Base-by-base conservation (phyloP, 23 tunicate genomes). In the Styela plicata region DNA sequence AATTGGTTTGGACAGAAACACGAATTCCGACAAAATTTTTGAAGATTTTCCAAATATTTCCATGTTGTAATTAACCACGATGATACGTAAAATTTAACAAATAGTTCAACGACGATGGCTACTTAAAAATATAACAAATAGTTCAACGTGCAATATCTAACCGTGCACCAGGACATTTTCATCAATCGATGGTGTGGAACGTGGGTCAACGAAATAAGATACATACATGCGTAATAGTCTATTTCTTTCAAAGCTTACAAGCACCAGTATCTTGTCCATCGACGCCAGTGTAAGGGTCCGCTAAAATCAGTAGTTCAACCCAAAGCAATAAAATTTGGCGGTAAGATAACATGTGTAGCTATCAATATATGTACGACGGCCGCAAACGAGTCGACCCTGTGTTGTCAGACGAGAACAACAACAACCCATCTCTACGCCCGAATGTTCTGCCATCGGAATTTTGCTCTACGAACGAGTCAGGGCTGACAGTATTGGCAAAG, bases 361-460 rank as follows among this genome's bases (percentile, higher is more conserved):
- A 1, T 29, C 31, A 67, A 67, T 67, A 67, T 67, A 25, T 67
- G 71, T 67, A 25, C 24, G 31, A 67, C 22, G 71, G 32, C 57
- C 57, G 13, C 30, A 67, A 67, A 67, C 31, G 71, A 13, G 71
- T 29, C 30, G 71, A 67, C 71, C 71, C 71, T 1, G 71, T 67
- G 13, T 29, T 67, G 71, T 67, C 71, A 67, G 31, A 67, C 71
- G 71, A 29, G 19, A 67, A 67, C 22, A 67, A 67, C 71, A 67
- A 67, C 71, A 67, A 67, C 71, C 30, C 71, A 67, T 27, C 31
- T 29, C 71, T 29, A 67, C 71, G 30, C 31, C 24, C 30, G 71
- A 27, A 29, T 25, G 32, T 29, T 67, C 71, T 67, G 71, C 24
- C 71, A 67, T 27, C 30, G 71, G 30, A 67, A 1, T 67, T 1